Conservation (phyloP, 2,888 invertebrate genomes). For the Baccha elongata region DNA sequence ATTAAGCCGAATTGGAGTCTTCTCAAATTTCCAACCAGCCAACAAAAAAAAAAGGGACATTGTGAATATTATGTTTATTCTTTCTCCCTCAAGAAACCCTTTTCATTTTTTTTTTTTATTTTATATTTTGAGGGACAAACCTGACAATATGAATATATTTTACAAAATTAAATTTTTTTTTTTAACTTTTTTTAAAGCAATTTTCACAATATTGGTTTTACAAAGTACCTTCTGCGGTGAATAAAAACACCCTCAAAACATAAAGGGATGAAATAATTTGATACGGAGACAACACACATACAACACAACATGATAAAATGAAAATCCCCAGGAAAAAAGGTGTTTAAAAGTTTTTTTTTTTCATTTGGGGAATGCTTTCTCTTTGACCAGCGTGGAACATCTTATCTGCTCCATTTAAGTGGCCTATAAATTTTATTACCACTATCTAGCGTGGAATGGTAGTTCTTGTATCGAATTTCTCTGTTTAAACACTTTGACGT, state of each 20-base stretch:
- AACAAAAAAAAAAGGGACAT: constrained; percentile 14
- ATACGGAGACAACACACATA: constrained; percentile 25
- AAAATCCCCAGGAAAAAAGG: not conserved
- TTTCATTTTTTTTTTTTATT: not conserved
- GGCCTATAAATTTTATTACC: not conserved
- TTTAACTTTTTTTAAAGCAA: constrained; percentile 28
- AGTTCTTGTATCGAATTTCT: no score
- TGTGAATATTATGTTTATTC: not conserved
- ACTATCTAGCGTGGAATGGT: not conserved
- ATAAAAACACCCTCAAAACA: constrained; percentile 33
- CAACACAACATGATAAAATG: not conserved
- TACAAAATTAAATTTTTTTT: constrained; percentile 24
- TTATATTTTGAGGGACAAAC: not conserved
- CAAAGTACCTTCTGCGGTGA: constrained; percentile 32
- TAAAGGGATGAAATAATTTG: constrained; percentile 45
- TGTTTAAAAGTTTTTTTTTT: not conserved
- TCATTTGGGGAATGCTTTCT: not conserved
- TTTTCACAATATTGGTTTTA: constrained; percentile 49
- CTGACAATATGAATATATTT: constrained; percentile 25
- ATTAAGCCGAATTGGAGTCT: constrained; percentile 20
- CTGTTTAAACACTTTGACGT: constrained; percentile 39
- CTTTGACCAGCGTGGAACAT: not conserved
- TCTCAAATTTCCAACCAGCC: not conserved
- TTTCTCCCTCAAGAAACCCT: not conserved
- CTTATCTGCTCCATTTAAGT: not conserved